Evolutionary conservation across 2,113 vertebrate genomes (phyloP), one percentile per base, ranked within the genome.

Genomic region (Cairina moschata): DNA sequence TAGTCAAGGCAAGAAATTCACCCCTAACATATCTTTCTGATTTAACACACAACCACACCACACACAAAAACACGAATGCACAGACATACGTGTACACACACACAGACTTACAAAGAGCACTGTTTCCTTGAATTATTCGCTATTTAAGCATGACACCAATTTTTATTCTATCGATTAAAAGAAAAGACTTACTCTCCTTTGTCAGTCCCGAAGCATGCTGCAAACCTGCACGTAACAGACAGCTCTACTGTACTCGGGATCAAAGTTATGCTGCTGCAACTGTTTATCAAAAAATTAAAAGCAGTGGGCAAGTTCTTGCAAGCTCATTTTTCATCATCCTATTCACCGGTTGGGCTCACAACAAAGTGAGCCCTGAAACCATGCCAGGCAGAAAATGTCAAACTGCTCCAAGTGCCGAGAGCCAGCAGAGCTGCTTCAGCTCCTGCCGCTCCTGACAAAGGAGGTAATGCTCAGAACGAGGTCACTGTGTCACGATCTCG

Each of bases 401-500:
- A 95, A 95, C 75, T 87, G 93, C 78, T 97, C 76, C 80, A 91
- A 94, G 91, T 83, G 76, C 79, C 0, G 5, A 94, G 84, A 96
- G 95, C 95, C 96, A 92, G 93, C 11, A 4, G 79, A 90, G 83
- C 86, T 88, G 84, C 84, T 93, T 91, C 67, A 62, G 96, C 90
- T 95, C 83, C 89, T 90, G 87, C 91, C 32, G 67, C 93, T 67
- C 38, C 86, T 48, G 83, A 92, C 81, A 86, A 93, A 95, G 97
- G 89, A 95, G 46, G 96, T 69, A 66, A 92, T 63, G 89, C 82
- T 83, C 82, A 90, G 95, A 98, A 98, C 4, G 93, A 97, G 98
- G 97, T 98, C 97, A 98, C 96, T 97, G 54, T 98, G 98, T 97
- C 98, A 98, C 89, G 93, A 94, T 92, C 97, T 90, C 56, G 25